These are phyloP conservation scores for Tipula confusa DNA, from an alignment of 2,888 invertebrate genomes.

Conservation along the genomic window DNA sequence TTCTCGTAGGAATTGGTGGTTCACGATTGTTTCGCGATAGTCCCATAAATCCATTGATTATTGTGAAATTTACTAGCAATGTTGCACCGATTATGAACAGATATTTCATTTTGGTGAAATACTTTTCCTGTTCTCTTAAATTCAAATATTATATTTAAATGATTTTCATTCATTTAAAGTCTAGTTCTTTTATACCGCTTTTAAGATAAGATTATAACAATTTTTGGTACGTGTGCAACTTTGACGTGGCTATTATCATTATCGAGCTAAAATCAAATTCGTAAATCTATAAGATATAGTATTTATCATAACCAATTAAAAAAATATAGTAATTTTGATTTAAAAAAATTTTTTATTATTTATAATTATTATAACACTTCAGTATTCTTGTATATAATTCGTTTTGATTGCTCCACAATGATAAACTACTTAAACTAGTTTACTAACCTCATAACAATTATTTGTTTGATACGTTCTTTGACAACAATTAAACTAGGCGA, in stretches of 20 bases:
- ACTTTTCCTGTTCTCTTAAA: background rate
- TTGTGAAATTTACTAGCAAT: background rate
- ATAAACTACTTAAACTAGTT: background rate
- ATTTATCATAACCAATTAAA: background rate
- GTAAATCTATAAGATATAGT: background rate
- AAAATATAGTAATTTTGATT: background rate
- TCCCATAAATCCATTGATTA: slow-evolving; percentile 26
- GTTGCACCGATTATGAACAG: background rate
- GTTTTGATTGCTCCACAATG: background rate
- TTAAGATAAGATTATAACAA: background rate
- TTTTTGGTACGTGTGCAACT: background rate
- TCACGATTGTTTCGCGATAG: background rate
- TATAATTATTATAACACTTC: background rate
- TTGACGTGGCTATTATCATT: background rate
- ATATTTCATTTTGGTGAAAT: background rate
- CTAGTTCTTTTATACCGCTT: background rate
- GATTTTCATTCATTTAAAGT: background rate
- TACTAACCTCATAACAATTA: background rate
- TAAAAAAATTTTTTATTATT: background rate
- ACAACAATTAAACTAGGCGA: too few relatives aligned
- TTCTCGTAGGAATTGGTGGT: background rate
- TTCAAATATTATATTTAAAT: background rate
- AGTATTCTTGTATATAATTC: background rate
- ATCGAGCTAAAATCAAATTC: background rate
- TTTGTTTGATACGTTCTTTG: background rate